phyloP scores from a whole-genome alignment of 1,140 invertebrate genomes.

The Cepaea nemoralis region DNA sequence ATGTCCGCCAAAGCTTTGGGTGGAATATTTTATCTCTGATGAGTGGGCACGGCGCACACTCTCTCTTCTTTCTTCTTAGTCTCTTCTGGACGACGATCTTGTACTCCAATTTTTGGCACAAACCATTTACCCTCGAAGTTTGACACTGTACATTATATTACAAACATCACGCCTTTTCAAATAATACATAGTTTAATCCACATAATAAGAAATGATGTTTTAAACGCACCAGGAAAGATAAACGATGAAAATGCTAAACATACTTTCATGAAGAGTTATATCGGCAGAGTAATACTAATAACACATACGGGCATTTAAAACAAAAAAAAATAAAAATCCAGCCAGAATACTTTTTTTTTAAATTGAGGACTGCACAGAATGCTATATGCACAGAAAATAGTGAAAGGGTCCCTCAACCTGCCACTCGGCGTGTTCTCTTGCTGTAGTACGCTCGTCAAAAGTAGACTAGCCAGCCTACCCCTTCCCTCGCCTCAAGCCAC shows the following conservation, averaged over 20 bases:
- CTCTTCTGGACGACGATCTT: background rate
- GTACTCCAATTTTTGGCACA: constrained; percentile 13
- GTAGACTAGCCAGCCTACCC: background rate
- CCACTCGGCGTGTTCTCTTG: constrained; percentile 24
- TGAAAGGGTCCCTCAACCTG: background rate
- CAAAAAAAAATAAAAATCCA: too few species aligned
- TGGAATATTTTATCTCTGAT: constrained; percentile 31
- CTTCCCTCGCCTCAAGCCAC: background rate
- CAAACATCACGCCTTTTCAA: too few species aligned
- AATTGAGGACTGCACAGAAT: background rate
- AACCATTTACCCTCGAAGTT: background rate
- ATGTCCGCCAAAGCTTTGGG: background rate
- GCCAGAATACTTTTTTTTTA: background rate
- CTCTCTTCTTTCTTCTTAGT: too few species aligned
- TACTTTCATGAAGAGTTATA: too few species aligned
- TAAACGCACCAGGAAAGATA: too few species aligned
- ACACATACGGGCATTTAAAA: too few species aligned
- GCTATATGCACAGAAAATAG: background rate
- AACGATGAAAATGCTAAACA: too few species aligned
- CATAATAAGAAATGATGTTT: too few species aligned
- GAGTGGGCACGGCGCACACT: constrained; percentile 19
- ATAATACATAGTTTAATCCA: too few species aligned
- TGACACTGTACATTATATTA: too few species aligned
- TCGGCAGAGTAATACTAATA: too few species aligned
- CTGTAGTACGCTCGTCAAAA: background rate